Conservation (phyloP, 1,140 invertebrate genomes). For the Whitmania pigra region DNA sequence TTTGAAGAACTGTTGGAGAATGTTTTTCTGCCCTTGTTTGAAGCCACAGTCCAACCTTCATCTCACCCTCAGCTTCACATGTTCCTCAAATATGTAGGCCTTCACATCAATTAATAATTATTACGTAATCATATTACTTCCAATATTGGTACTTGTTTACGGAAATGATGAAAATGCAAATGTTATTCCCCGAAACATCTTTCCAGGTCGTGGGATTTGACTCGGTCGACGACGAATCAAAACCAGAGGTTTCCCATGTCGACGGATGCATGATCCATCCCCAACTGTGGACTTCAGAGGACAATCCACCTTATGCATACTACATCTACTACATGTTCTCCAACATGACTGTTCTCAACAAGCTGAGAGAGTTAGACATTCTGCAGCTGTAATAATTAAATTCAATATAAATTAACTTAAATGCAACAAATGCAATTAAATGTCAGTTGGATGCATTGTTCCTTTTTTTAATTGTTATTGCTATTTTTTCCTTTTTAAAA, state of each 20-base stretch:
- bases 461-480: not conserved
- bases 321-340: constrained; percentile 98
- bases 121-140: no score
- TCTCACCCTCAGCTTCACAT: constrained; percentile 83
- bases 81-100: constrained; percentile 69
- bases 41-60: constrained; percentile 70
- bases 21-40: constrained; percentile 85
- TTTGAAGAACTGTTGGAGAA: constrained; percentile 93
- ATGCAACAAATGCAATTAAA: no score
- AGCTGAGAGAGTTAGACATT: constrained; percentile 62
- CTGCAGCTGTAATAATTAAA: not conserved
- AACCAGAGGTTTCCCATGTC: constrained; percentile 87
- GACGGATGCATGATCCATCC: constrained; percentile 71
- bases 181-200: not conserved
- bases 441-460: no score
- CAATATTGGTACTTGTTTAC: no score
- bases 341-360: constrained; percentile 87
- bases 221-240: constrained; percentile 98
- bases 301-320: constrained; percentile 96
- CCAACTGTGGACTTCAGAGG: constrained; percentile 67
- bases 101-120: no score
- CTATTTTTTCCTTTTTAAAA: not conserved
- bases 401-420: not conserved
- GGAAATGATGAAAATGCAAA: no score
- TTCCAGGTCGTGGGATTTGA: constrained; percentile 85